Percentiles rank a stretch among this genome's conserved stretches.
Conservation (phyloP, 2,888 invertebrate genomes). For the Mystacides longicornis region DNA sequence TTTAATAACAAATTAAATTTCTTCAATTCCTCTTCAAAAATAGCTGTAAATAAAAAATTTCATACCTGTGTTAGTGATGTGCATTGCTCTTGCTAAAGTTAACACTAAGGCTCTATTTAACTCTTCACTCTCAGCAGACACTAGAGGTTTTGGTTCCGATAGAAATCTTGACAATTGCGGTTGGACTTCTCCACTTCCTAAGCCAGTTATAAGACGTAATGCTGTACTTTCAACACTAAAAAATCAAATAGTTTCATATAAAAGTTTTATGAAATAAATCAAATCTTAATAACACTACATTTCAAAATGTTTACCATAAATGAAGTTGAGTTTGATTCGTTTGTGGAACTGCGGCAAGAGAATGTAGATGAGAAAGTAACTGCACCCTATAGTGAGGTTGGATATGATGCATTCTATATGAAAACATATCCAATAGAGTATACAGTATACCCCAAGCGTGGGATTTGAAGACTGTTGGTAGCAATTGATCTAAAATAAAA, state of each 20-base stretch:
- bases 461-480: constrained; percentile 86
- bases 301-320: constrained; percentile 73
- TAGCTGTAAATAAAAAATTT: no score
- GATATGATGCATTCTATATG: constrained; percentile 92
- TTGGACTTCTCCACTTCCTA: constrained; percentile 93
- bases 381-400: constrained; percentile 94
- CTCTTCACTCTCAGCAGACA: constrained; percentile 93
- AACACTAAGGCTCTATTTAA: constrained; percentile 88
- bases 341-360: constrained; percentile 83
- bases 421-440: constrained; percentile 93
- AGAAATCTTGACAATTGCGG: constrained; percentile 86
- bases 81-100: constrained; percentile 87
- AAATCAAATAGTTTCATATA: not conserved
- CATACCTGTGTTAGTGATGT: constrained; percentile 65
- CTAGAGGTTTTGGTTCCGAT: constrained; percentile 84
- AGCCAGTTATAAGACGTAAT: constrained; percentile 73
- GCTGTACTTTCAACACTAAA: constrained; percentile 81
- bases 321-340: constrained; percentile 93
- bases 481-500: constrained; percentile 62
- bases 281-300: not conserved
- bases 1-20: no score
- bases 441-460: constrained; percentile 96
- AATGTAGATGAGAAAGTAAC: constrained; percentile 83
- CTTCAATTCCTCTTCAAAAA: no score
- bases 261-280: not conserved